Evolutionary conservation across 2,113 vertebrate genomes (phyloP).

Genomic region (Phocoena phocoena): DNA sequence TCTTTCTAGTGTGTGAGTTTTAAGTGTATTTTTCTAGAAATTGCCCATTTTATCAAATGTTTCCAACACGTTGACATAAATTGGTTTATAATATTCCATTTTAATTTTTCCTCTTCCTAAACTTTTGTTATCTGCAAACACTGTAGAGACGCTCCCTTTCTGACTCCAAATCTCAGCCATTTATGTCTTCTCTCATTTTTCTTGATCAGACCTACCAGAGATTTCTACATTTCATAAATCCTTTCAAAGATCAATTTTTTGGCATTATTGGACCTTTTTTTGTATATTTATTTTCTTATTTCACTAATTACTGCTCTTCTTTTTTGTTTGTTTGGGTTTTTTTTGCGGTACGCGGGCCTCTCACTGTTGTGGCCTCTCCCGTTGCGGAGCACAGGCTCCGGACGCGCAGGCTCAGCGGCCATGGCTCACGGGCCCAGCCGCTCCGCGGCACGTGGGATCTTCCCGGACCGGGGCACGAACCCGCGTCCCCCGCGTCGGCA

Average conservation of each 20-base stretch:
- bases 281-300: neutral
- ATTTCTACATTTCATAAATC: fast-evolving
- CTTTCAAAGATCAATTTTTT: neutral
- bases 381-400: no score
- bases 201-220: neutral
- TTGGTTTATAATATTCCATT: neutral
- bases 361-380: no score
- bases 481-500: no score
- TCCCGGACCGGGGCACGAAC: no score
- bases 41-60: neutral
- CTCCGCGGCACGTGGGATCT: no score
- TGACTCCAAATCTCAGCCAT: fast-evolving
- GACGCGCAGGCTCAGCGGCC: no score
- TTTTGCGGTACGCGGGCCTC: no score
- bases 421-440: no score
- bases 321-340: neutral
- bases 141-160: neutral
- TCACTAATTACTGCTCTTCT: neutral
- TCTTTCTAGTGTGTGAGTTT: neutral
- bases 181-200: neutral
- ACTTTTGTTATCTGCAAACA: fast-evolving
- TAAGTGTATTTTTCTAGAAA: neutral
- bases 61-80: neutral
- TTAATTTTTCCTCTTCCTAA: fast-evolving
- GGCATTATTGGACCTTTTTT: neutral